Evolutionary conservation across 2,888 invertebrate genomes (phyloP).

Genomic region (Syrista parreyssii): DNA sequence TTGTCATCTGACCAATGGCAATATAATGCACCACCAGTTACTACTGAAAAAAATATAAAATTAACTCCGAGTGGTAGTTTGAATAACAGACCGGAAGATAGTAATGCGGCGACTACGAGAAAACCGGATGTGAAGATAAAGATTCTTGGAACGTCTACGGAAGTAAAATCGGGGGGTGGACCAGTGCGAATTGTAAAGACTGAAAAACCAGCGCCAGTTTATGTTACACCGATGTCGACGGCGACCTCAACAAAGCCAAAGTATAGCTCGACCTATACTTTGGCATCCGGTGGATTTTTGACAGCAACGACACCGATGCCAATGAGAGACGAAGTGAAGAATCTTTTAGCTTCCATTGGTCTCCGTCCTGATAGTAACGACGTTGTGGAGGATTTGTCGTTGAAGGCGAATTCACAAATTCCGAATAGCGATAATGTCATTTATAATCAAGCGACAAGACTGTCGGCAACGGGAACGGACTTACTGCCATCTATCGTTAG

Average conservation of each 20-base stretch:
- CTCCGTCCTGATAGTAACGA: slow-evolving; percentile 46
- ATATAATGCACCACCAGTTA: slow-evolving; percentile 62
- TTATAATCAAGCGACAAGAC: slow-evolving; percentile 20
- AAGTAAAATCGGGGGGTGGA: slow-evolving; percentile 16
- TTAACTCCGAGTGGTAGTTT: neutral
- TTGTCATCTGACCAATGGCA: slow-evolving; percentile 59
- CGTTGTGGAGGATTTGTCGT: slow-evolving; percentile 23
- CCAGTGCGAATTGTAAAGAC: slow-evolving; percentile 13
- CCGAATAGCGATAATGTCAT: slow-evolving; percentile 32
- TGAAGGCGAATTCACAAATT: slow-evolving; percentile 31
- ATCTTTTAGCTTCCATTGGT: slow-evolving; percentile 65
- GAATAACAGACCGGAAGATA: neutral
- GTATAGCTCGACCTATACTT: slow-evolving; percentile 34
- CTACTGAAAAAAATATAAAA: slow-evolving; percentile 13
- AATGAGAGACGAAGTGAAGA: slow-evolving; percentile 47
- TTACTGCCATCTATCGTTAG: slow-evolving; percentile 31
- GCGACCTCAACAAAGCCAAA: slow-evolving; percentile 24
- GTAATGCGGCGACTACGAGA: slow-evolving; percentile 15
- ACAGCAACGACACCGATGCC: slow-evolving; percentile 22
- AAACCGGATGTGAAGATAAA: slow-evolving; percentile 15
- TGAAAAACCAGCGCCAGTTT: slow-evolving; percentile 38
- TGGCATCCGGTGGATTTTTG: slow-evolving; percentile 30
- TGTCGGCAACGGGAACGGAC: slow-evolving; percentile 22
- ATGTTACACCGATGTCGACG: slow-evolving; percentile 48
- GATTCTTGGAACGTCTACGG: slow-evolving; percentile 11